These are phyloP conservation scores for Daktulosphaira vitifoliae DNA, from an alignment of 1,140 invertebrate species.

Conservation along the genomic window DNA sequence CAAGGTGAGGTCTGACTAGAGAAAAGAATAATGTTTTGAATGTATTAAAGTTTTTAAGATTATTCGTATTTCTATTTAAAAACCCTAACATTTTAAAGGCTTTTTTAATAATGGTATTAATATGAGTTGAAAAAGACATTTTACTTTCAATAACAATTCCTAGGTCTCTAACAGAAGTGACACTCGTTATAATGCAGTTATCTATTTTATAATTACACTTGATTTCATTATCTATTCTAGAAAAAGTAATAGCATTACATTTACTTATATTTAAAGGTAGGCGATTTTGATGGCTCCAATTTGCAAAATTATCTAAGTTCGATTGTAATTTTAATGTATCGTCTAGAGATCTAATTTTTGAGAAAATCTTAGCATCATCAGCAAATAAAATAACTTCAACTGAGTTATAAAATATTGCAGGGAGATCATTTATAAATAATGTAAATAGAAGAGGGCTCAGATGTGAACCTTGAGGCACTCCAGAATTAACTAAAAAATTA, in stretches of 20 bases:
- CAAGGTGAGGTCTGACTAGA: no score
- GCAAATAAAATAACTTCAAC: background rate
- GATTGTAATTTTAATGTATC: background rate
- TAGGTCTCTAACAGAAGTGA: background rate
- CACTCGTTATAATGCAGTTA: background rate
- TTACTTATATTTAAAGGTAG: slow-evolving; percentile 2
- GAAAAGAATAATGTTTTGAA: no score
- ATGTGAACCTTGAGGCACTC: background rate
- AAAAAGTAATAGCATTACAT: background rate
- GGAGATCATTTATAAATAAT: background rate
- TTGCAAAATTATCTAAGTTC: background rate
- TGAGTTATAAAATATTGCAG: background rate
- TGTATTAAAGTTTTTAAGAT: no score
- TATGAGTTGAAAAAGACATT: no score
- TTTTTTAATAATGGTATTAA: no score
- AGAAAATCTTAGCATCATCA: background rate
- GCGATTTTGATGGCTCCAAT: background rate
- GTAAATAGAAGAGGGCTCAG: background rate
- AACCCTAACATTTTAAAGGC: no score
- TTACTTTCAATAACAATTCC: background rate
- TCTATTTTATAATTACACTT: background rate
- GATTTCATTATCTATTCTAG: background rate
- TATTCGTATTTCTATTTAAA: no score
- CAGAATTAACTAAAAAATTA: background rate
- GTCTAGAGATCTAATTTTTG: background rate